These are phyloP conservation scores for Nephrotoma guestfalica DNA, from an alignment of 2,888 invertebrate species.

Conservation along the genomic window DNA sequence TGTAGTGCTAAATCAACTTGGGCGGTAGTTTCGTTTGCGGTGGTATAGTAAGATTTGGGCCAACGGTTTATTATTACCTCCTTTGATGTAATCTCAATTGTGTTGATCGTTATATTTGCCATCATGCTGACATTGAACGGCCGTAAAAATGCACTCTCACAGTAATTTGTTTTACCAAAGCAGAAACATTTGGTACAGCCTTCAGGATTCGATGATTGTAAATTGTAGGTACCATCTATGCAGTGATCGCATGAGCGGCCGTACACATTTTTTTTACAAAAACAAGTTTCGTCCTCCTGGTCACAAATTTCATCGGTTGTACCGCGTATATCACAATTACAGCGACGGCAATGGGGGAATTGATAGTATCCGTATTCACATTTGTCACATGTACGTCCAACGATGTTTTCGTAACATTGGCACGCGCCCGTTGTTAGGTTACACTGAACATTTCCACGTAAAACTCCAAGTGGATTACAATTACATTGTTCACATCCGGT, in stretches of 20 bases:
- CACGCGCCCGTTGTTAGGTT: slow-evolving; percentile 78
- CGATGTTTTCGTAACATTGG: slow-evolving; percentile 74
- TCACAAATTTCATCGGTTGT: slow-evolving; percentile 81
- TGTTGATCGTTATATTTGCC: slow-evolving; percentile 21
- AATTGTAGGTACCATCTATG: slow-evolving; percentile 76
- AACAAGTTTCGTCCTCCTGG: slow-evolving; percentile 48
- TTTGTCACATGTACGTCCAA: slow-evolving; percentile 76
- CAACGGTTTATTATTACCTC: not conserved
- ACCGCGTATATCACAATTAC: slow-evolving; percentile 69
- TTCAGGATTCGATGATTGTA: slow-evolving; percentile 66
- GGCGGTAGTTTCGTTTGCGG: slow-evolving; percentile 28
- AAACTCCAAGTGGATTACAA: slow-evolving; percentile 74
- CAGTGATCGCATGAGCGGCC: slow-evolving; percentile 75
- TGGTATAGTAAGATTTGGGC: slow-evolving; percentile 17
- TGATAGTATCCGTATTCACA: slow-evolving; percentile 72
- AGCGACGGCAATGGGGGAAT: slow-evolving; percentile 79
- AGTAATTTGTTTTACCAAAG: slow-evolving; percentile 81
- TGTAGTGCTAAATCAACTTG: slow-evolving; percentile 27
- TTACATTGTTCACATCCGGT: slow-evolving; percentile 93
- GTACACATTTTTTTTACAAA: slow-evolving; percentile 60
- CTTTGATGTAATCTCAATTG: slow-evolving; percentile 14
- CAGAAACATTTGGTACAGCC: slow-evolving; percentile 97
- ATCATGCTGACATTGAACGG: slow-evolving; percentile 29
- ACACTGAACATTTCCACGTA: slow-evolving; percentile 65
- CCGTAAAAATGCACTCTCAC: slow-evolving; percentile 57